Conservation (phyloP, 2,797 vertebrate genomes). For the Hyperoplus immaculatus region DNA sequence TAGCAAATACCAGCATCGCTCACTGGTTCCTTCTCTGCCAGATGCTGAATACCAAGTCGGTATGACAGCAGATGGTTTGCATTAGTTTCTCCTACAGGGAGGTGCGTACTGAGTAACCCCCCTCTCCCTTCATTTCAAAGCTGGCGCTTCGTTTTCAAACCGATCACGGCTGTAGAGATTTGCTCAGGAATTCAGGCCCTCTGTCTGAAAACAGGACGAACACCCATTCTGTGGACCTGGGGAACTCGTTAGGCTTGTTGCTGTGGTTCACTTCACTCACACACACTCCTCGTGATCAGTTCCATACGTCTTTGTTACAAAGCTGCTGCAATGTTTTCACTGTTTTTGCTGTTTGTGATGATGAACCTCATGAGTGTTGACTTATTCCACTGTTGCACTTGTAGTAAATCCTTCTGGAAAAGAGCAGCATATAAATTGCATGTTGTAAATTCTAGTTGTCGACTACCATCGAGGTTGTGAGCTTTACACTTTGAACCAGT, state of each 20-base stretch:
- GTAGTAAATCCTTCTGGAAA: slow-evolving; percentile 44
- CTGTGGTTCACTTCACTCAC: slow-evolving; percentile 51
- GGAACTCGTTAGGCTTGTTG: slow-evolving; percentile 79
- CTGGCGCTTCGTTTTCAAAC: slow-evolving; percentile 77
- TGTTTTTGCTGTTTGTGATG: slow-evolving; percentile 41
- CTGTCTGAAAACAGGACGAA: slow-evolving; percentile 73
- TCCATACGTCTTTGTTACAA: slow-evolving; percentile 46
- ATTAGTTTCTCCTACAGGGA: slow-evolving; percentile 84
- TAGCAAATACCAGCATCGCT: slow-evolving; percentile 82
- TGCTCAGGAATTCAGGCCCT: slow-evolving; percentile 76
- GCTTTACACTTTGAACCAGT: slow-evolving; percentile 3
- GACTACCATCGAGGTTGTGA: slow-evolving; percentile 4
- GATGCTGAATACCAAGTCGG: slow-evolving; percentile 83
- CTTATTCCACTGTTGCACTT: slow-evolving; percentile 24
- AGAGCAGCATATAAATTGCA: slow-evolving; percentile 16
- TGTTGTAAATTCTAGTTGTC: slow-evolving; percentile 27
- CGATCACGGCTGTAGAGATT: slow-evolving; percentile 73
- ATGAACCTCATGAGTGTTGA: slow-evolving; percentile 25
- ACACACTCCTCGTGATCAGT: slow-evolving; percentile 41
- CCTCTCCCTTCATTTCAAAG: slow-evolving; percentile 72
- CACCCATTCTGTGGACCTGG: slow-evolving; percentile 72
- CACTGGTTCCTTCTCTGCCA: slow-evolving; percentile 80
- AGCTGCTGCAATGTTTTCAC: slow-evolving; percentile 39
- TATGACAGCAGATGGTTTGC: slow-evolving; percentile 90
- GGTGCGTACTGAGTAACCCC: slow-evolving; percentile 85